Evolutionary conservation across 2,888 invertebrate species (phyloP).

Genomic region (Hylaea fasciaria): DNA sequence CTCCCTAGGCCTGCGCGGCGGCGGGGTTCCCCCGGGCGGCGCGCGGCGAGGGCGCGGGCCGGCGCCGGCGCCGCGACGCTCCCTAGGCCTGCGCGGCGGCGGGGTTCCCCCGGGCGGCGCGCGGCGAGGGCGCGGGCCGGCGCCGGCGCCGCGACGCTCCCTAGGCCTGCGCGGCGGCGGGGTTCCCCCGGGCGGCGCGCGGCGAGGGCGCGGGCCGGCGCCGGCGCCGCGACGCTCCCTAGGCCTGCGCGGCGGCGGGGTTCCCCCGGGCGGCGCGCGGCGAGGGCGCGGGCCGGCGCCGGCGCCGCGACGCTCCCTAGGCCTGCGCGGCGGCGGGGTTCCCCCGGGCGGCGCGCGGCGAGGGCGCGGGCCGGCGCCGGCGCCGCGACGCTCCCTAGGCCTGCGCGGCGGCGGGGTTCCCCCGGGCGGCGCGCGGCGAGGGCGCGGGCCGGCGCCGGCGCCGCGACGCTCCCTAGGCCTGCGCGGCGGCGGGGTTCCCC

Average conservation of each 20-base stretch:
- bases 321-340: slow-evolving; percentile 66
- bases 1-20: too few relatives aligned
- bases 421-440: slow-evolving; percentile 41
- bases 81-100: too few relatives aligned
- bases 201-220: slow-evolving; percentile 55
- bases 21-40: slow-evolving; percentile 45
- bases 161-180: slow-evolving; percentile 74
- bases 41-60: slow-evolving; percentile 50
- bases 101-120: slow-evolving; percentile 38
- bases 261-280: slow-evolving; percentile 35
- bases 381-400: slow-evolving; percentile 64
- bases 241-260: slow-evolving; percentile 69
- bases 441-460: slow-evolving; percentile 59
- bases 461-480: too few relatives aligned
- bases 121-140: slow-evolving; percentile 52
- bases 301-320: slow-evolving; percentile 63
- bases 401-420: slow-evolving; percentile 63
- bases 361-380: slow-evolving; percentile 55
- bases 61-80: slow-evolving; percentile 62
- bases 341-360: slow-evolving; percentile 38
- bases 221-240: slow-evolving; percentile 63
- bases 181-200: slow-evolving; percentile 23
- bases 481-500: too few relatives aligned
- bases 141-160: slow-evolving; percentile 63
- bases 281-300: slow-evolving; percentile 54